Evolutionary conservation across 2,888 invertebrate genomes (phyloP), one percentile per base, ranked within the genome.

Genomic region (Brenthis ino): DNA sequence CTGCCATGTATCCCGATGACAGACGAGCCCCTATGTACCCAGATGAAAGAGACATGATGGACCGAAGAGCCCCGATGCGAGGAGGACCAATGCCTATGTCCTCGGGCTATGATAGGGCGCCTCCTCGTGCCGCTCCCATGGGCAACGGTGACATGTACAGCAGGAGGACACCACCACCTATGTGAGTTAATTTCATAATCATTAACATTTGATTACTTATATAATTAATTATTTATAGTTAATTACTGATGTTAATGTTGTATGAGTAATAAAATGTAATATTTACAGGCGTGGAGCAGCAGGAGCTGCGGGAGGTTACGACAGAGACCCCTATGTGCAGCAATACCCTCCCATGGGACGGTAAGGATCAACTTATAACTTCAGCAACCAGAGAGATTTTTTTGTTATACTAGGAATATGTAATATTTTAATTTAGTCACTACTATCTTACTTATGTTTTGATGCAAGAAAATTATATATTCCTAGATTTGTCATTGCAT

Each of bases 331-430:
- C 6, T 93, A 93, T 37, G 86, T 86, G 0, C 93, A 92, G 76
- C 91, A 89, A 76, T 93, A 93, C 82, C 85, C 92, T 0, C 90
- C 92, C 11, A 88, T 93, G 88, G 92, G 89, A 84, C 90, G 93
- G 93, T 93, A 83, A 88, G 93, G 66, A 68, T 54, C 64, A 55
- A 67, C 57, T 64, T 70, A 65, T 33, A 57, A 56, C 20, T 60
- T 57, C 64, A 58, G 69, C 71, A 68, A 72, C 72, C 73, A 74
- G 74, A 74, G 73, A 74, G 73, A 68, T 64, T 55, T 28, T 61
- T 64, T 56, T 54, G 12, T 61, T 13, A 57, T 43, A 56, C 37
- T 56, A 63, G 50, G 33, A 66, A 64, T 67, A 63, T 70, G 66
- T 64, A 65, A 53, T 63, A 8, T 37, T n/a, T 63, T 8, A 51